phyloP scores from a whole-genome alignment of 2,888 invertebrate genomes.

The Polydrusus cervinus region DNA sequence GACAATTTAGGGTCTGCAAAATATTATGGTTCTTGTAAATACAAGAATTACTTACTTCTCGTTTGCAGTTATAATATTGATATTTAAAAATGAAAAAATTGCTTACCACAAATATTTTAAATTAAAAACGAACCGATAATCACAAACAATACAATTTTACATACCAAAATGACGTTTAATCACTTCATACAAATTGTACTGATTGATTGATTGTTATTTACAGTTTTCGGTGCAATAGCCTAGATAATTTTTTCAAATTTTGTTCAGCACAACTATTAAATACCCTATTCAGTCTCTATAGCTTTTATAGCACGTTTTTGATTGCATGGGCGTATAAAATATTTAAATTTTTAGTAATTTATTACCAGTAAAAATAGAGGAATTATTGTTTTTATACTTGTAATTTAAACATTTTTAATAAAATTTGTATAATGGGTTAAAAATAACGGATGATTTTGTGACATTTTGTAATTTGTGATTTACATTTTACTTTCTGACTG shows the following conservation, averaged over 20 bases:
- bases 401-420: too few relatives aligned
- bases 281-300: conserved; percentile 1
- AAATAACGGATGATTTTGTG: too few relatives aligned
- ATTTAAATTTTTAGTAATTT: conserved; percentile 10
- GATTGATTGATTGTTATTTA: conserved; percentile 43
- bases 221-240: conserved; percentile 35
- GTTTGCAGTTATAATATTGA: neutral
- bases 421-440: too few relatives aligned
- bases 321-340: conserved; percentile 3
- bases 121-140: conserved; percentile 30
- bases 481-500: too few relatives aligned
- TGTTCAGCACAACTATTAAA: conserved; percentile 1
- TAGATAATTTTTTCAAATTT: conserved; percentile 31
- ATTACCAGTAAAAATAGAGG: neutral
- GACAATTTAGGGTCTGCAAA: too few relatives aligned
- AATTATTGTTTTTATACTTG: neutral
- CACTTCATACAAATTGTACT: conserved; percentile 35
- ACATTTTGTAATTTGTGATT: too few relatives aligned
- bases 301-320: neutral
- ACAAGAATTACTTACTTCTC: too few relatives aligned
- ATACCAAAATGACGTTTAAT: conserved; percentile 28
- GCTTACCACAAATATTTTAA: conserved; percentile 22
- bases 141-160: conserved; percentile 24
- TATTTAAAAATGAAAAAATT: conserved; percentile 1
- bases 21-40: too few relatives aligned